Evolutionary conservation across 2,797 vertebrate species (phyloP).

Genomic region (Acanthurus tractus): DNA sequence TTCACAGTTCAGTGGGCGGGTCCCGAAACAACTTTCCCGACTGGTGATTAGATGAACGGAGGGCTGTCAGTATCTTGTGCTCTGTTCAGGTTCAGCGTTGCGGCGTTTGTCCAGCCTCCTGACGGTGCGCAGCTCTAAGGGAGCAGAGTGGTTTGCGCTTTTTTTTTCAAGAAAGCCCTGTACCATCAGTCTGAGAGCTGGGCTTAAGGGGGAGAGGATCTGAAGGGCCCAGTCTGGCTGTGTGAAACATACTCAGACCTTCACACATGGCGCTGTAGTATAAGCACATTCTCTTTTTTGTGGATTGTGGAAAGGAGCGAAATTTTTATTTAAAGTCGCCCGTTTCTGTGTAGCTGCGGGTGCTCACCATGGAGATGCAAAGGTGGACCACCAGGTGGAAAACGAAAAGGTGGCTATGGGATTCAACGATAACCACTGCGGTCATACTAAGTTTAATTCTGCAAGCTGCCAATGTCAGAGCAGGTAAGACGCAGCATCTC

Average conservation of each 20-base stretch:
- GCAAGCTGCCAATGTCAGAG: slow-evolving; percentile 87
- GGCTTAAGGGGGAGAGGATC: slow-evolving; percentile 84
- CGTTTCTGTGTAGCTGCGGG: slow-evolving; percentile 76
- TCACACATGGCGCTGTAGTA: slow-evolving; percentile 89
- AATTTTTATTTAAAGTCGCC: slow-evolving; percentile 68
- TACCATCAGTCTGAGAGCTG: slow-evolving; percentile 89
- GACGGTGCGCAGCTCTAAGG: slow-evolving; percentile 87
- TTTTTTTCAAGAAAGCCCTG: slow-evolving; percentile 87
- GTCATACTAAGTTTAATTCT: slow-evolving; percentile 86
- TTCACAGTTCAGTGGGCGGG: slow-evolving; percentile 75
- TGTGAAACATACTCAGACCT: slow-evolving; percentile 70
- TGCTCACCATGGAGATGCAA: slow-evolving; percentile 90
- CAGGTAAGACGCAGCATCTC: slow-evolving; percentile 89
- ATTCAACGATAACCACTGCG: slow-evolving; percentile 83
- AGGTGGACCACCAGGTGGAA: slow-evolving; percentile 94
- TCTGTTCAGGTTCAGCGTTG: slow-evolving; percentile 78
- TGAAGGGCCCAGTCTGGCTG: slow-evolving; percentile 82
- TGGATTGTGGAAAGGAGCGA: slow-evolving; percentile 82
- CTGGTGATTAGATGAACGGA: slow-evolving; percentile 88
- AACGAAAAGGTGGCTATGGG: slow-evolving; percentile 92
- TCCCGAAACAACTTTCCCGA: slow-evolving; percentile 70
- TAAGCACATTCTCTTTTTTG: slow-evolving; percentile 56
- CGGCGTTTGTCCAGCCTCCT: slow-evolving; percentile 90
- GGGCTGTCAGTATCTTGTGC: slow-evolving; percentile 83
- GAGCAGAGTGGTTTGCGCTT: slow-evolving; percentile 81